phyloP scores from a whole-genome alignment of 2,888 invertebrate genomes.

The Heliconius charithonia region DNA sequence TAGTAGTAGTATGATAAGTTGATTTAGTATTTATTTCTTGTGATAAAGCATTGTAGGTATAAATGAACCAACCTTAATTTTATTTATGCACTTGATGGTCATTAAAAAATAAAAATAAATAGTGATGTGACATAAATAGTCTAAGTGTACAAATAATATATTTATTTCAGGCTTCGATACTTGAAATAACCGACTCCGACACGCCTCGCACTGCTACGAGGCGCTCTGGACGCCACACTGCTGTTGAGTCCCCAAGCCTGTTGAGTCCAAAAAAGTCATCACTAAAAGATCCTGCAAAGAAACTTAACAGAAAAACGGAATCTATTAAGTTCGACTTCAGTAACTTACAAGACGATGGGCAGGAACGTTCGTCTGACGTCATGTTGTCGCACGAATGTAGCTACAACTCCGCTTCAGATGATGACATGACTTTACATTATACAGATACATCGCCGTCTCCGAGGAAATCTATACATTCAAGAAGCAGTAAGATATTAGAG shows the following conservation, averaged over 20 bases:
- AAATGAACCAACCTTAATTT: not conserved
- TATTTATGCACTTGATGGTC: not conserved
- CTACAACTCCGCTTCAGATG: slow-evolving; percentile 48
- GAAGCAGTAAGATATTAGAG: slow-evolving; percentile 60
- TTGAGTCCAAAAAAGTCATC: slow-evolving; percentile 69
- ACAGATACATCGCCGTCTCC: slow-evolving; percentile 63
- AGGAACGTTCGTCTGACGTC: slow-evolving; percentile 48
- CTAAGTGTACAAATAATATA: too few species aligned
- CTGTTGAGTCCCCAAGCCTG: slow-evolving; percentile 47
- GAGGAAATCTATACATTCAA: slow-evolving; percentile 59
- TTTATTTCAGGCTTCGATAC: slow-evolving; percentile 24
- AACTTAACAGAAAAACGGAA: slow-evolving; percentile 62
- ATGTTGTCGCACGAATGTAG: slow-evolving; percentile 42
- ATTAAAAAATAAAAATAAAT: not conserved
- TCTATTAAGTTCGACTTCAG: slow-evolving; percentile 77
- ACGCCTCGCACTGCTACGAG: not conserved
- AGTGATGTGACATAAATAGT: not conserved
- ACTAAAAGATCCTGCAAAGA: slow-evolving; percentile 63
- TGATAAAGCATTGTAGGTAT: too few species aligned
- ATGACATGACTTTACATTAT: slow-evolving; percentile 60
- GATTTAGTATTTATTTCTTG: not conserved
- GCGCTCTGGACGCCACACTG: slow-evolving; percentile 16
- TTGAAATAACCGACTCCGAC: slow-evolving; percentile 26
- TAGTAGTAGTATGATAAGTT: not conserved
- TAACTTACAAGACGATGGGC: slow-evolving; percentile 58